Percentiles rank a stretch among this genome's conserved stretches.
Evolutionary conservation across 2,888 invertebrate genomes (phyloP).

Genomic region (Spilosoma lubricipeda): DNA sequence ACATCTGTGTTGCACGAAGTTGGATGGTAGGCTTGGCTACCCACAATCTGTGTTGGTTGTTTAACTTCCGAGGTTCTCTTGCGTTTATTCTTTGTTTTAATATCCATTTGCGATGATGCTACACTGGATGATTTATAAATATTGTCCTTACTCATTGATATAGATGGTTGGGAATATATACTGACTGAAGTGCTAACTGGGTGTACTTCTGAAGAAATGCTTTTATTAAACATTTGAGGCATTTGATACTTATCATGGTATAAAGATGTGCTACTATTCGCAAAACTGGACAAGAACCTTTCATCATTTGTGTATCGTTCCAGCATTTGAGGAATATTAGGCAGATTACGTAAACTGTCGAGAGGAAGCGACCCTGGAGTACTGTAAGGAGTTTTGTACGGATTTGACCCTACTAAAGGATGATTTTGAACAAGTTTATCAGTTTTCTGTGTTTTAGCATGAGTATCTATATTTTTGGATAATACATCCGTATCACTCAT

Average conservation of each 20-base stretch:
- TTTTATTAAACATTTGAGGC: slow-evolving; percentile 87
- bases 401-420: slow-evolving; percentile 71
- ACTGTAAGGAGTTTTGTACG: slow-evolving; percentile 77
- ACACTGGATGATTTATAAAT: slow-evolving; percentile 68
- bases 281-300: slow-evolving; percentile 82
- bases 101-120: slow-evolving; percentile 61
- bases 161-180: slow-evolving; percentile 74
- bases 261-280: slow-evolving; percentile 74
- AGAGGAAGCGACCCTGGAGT: slow-evolving; percentile 77
- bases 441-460: slow-evolving; percentile 71
- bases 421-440: slow-evolving; percentile 77
- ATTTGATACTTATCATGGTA: slow-evolving; percentile 88
- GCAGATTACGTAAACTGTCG: slow-evolving; percentile 84
- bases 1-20: slow-evolving; percentile 87
- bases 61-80: slow-evolving; percentile 74
- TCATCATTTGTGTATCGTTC: slow-evolving; percentile 87
- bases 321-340: slow-evolving; percentile 87
- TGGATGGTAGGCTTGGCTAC: slow-evolving; percentile 85
- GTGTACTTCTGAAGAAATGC: slow-evolving; percentile 73
- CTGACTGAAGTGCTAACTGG: slow-evolving; percentile 67
- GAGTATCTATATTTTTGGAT: slow-evolving; percentile 68
- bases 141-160: slow-evolving; percentile 72
- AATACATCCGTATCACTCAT: slow-evolving; percentile 63
- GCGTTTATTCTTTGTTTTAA: slow-evolving; percentile 71
- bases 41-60: slow-evolving; percentile 58